phyloP scores from a whole-genome alignment of 2,888 invertebrate species.

The Platycheirus albimanus region DNA sequence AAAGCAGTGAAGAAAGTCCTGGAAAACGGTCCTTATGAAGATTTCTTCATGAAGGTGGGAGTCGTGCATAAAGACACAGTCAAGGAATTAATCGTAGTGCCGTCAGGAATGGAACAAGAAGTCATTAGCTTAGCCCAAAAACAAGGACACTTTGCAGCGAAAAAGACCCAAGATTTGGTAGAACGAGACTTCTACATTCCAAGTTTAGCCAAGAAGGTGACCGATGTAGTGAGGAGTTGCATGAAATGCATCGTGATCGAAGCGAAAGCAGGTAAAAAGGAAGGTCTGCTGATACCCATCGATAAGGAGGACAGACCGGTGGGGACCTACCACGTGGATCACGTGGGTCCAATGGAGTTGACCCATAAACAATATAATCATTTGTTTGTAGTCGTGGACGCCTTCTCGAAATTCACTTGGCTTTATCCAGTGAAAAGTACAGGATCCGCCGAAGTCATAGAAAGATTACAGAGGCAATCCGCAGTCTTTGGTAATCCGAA shows the following conservation, averaged over 20 bases:
- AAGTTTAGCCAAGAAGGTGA: not conserved
- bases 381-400: conserved; percentile 77
- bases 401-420: too few species aligned
- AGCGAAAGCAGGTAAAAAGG: conserved; percentile 77
- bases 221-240: too few species aligned
- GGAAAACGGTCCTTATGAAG: conserved; percentile 7
- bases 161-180: conserved; percentile 76
- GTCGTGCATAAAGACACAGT: conserved; percentile 44
- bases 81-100: conserved; percentile 76
- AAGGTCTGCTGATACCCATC: conserved; percentile 77
- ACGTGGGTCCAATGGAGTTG: conserved; percentile 77
- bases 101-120: conserved; percentile 77
- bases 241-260: conserved; percentile 39
- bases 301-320: conserved; percentile 76
- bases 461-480: conserved; percentile 72
- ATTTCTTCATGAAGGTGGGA: conserved; percentile 31
- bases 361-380: conserved; percentile 78
- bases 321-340: conserved; percentile 78
- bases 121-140: conserved; percentile 78
- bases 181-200: conserved; percentile 71
- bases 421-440: conserved; percentile 78
- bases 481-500: conserved; percentile 64
- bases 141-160: conserved; percentile 78
- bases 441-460: conserved; percentile 63
- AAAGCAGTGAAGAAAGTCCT: conserved; percentile 3